phyloP scores from a whole-genome alignment of 2,797 vertebrate genomes.

The Cyclura pinguis region DNA sequence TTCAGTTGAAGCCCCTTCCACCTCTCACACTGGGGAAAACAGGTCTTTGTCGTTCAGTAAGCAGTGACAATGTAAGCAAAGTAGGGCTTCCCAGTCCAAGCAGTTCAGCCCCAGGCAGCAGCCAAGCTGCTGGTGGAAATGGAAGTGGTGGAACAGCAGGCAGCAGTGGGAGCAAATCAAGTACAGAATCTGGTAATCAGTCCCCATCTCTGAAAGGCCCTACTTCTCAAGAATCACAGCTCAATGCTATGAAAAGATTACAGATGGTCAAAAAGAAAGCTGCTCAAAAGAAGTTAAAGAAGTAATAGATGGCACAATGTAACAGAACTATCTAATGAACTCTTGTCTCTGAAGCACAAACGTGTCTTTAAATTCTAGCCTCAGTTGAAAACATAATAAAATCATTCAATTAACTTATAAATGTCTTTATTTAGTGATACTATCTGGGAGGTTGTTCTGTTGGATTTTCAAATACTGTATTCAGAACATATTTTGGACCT shows the following conservation, averaged over 20 bases:
- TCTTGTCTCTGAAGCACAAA: not conserved
- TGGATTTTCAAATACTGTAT: not conserved
- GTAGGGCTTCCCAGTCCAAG: conserved; percentile 83
- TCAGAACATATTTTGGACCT: not conserved
- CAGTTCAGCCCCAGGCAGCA: conserved; percentile 62
- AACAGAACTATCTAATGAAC: conserved; percentile 18
- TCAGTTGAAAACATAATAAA: conserved; percentile 19
- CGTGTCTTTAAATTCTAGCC: fast-evolving
- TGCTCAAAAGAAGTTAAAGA: conserved; percentile 97
- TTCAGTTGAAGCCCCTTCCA: conserved; percentile 88
- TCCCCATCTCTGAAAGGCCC: conserved; percentile 86
- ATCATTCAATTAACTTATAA: not conserved
- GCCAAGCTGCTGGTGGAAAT: conserved; percentile 68
- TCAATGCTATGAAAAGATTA: conserved; percentile 95
- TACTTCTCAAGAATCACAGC: conserved; percentile 95
- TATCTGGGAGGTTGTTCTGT: too few relatives aligned
- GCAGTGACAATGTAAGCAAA: conserved; percentile 91
- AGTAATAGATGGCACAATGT: conserved; percentile 79
- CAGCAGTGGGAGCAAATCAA: conserved; percentile 78
- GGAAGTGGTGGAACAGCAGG: conserved; percentile 67
- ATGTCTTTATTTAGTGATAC: conserved; percentile 5
- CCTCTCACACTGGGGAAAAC: conserved; percentile 94
- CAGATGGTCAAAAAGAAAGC: conserved; percentile 99
- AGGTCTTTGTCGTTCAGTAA: conserved; percentile 89
- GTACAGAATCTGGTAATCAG: conserved; percentile 70